These are phyloP conservation scores for Chinchilla lanigera DNA, from an alignment of 2,113 vertebrate species.

Conservation along the genomic window DNA sequence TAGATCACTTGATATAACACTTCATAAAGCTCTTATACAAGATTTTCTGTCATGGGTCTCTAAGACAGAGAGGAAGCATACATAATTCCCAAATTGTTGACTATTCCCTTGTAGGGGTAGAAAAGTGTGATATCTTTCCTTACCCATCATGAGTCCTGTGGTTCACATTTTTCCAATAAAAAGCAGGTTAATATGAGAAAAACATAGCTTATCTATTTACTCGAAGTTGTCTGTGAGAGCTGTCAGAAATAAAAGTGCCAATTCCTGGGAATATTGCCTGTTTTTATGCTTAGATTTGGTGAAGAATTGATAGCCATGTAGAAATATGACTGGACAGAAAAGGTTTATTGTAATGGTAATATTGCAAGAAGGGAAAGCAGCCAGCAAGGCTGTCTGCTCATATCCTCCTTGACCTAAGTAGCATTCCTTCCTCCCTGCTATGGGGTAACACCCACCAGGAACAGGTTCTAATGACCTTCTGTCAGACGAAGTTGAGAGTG, in stretches of 20 bases:
- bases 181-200: neutral
- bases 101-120: rapidly evolving
- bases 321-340: neutral
- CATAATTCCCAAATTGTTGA: neutral
- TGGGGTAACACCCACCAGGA: neutral
- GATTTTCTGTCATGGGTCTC: neutral
- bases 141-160: neutral
- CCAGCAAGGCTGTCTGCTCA: neutral
- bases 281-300: neutral
- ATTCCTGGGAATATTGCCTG: neutral
- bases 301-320: neutral
- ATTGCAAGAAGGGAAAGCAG: no score
- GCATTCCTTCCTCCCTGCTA: neutral
- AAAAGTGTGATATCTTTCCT: neutral
- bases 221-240: neutral
- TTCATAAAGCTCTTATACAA: neutral
- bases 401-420: neutral
- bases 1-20: neutral
- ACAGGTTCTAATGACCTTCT: neutral
- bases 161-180: neutral
- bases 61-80: neutral
- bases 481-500: neutral
- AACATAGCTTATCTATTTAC: neutral
- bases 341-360: no score
- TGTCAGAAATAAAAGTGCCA: neutral